Base-by-base conservation (phyloP, 2,888 invertebrate species). In the Acrocyrtus sp. region DNA sequence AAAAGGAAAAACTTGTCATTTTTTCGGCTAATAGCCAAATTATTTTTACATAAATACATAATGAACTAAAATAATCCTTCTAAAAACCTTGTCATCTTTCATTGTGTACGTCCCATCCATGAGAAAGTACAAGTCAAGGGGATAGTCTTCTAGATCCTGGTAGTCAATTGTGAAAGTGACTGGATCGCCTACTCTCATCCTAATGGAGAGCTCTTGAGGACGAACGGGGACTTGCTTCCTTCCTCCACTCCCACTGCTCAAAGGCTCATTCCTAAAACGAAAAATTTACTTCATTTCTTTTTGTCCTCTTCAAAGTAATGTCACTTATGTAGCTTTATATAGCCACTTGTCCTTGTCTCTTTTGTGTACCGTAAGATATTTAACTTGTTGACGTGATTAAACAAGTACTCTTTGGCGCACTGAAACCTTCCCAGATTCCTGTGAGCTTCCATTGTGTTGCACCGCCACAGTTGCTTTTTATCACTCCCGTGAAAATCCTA, bases 101-200 rank as follows among this genome's bases (percentile, higher is more conserved):
- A 77, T 77, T 6, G 73, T 67, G 12, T 27, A 56, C 1, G 77
- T 74, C 0, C 70, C 50, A 39, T 77, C 77, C 75, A 75, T 73
- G 15, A 77, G 56, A 24, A 70, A 77, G 29, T 77, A 77, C 2
- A 77, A 47, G 47, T 77, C 77, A 27, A 77, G 41, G 5, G 77
- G 77, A 50, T 73, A 72, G 29, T 74, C 74, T 45, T 72, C 57
- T n/a, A 60, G 60, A 39, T 68, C 69, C n/a, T 58, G 47, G n/a
- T 68, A 61, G 21, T 10, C 21, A n/a, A 77, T 50, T 0, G 43
- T 3, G 47, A 77, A 50, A 12, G 41, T 15, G 0, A 65, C 10
- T 3, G 75, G 63, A 21, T 69, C 60, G 2, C 63, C 48, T 1
- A 56, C 53, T 39, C 67, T 41, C 6, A 77, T 17, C 41, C 70